These are phyloP conservation scores for Oligia strigilis DNA, from an alignment of 2,888 invertebrate genomes.

Conservation along the genomic window DNA sequence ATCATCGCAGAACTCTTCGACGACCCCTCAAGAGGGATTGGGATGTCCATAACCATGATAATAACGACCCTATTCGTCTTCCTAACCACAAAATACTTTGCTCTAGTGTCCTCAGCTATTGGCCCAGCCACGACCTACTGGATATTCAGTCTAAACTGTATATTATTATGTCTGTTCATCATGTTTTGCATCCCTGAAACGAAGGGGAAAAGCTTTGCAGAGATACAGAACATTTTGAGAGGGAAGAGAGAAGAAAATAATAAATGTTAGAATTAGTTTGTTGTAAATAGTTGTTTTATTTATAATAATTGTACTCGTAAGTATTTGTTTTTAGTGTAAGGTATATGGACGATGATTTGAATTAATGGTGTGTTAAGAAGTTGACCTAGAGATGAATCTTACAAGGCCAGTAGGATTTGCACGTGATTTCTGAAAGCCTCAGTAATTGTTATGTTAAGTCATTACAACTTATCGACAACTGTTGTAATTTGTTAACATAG, in stretches of 20 bases:
- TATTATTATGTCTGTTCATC: conserved; percentile 72
- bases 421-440: not conserved
- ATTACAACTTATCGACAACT: too few relatives aligned
- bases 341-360: not conserved
- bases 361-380: not conserved
- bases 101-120: conserved; percentile 65
- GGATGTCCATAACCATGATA: conserved; percentile 39
- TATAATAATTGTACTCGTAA: not conserved
- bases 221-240: conserved; percentile 74
- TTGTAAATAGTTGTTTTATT: not conserved
- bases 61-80: conserved; percentile 36
- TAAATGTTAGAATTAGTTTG: conserved; percentile 18
- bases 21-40: conserved; percentile 61
- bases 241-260: conserved; percentile 1
- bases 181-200: conserved; percentile 80
- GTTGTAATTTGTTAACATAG: too few relatives aligned
- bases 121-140: conserved; percentile 78
- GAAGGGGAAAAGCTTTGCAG: conserved; percentile 78
- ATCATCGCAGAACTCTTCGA: conserved; percentile 79
- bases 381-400: not conserved
- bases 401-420: not conserved
- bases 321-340: not conserved
- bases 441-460: too few relatives aligned
- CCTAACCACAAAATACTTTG: conserved; percentile 74
- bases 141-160: conserved; percentile 70